A percentile compares a stretch with the other conserved stretches of the same genome.
Evolutionary conservation across 2,888 invertebrate species (phyloP).

Genomic region (Ectropis crepuscularia): DNA sequence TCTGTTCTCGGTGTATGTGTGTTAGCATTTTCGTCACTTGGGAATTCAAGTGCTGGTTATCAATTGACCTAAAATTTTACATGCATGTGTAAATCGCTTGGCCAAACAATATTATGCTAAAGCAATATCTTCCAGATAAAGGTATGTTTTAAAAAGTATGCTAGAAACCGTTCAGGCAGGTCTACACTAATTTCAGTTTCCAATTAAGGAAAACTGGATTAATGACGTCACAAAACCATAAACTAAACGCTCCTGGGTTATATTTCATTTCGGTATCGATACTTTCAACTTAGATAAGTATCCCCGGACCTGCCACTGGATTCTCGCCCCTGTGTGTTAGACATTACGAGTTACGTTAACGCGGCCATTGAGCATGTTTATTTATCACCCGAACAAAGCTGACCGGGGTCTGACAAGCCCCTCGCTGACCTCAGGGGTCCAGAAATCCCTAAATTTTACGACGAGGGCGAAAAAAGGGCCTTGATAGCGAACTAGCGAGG

Average conservation of each 20-base stretch:
- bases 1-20: no score
- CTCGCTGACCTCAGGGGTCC: constrained; percentile 54
- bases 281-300: constrained; percentile 12
- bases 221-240: not conserved
- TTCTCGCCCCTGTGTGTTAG: constrained; percentile 12
- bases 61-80: no score
- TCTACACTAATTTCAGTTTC: no score
- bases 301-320: constrained; percentile 13
- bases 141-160: no score
- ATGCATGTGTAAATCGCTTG: no score
- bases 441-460: constrained; percentile 53
- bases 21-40: no score
- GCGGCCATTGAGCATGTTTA: constrained; percentile 48
- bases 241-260: not conserved
- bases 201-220: no score
- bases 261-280: constrained; percentile 10
- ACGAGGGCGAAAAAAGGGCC: constrained; percentile 49
- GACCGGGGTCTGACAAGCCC: constrained; percentile 46
- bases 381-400: constrained; percentile 49
- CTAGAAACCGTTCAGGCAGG: no score
- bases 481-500: constrained; percentile 12
- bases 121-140: no score
- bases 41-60: no score
- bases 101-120: no score
- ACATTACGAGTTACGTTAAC: constrained; percentile 33